Evolutionary conservation across 92 coral and sea anemone species (phyloP).

Genomic region (Siderastrea siderea): DNA sequence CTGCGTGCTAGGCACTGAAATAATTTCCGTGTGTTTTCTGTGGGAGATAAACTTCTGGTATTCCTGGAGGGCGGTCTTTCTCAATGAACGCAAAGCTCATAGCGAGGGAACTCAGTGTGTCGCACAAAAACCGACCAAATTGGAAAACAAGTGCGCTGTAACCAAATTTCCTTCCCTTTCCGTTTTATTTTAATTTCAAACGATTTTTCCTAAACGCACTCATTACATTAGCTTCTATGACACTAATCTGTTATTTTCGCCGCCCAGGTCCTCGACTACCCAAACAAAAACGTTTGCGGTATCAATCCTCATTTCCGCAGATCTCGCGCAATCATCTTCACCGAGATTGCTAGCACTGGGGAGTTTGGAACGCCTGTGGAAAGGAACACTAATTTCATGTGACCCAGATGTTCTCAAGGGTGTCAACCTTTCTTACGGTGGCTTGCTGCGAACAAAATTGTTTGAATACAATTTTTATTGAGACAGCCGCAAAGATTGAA

Average conservation of each 20-base stretch:
- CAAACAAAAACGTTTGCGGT: constrained; percentile 33
- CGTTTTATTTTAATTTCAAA: not conserved
- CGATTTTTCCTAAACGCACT: not conserved
- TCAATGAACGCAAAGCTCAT: constrained; percentile 30
- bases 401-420: constrained; percentile 56
- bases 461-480: constrained; percentile 95
- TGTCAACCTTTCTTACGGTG: constrained; percentile 38
- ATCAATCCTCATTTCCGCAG: constrained; percentile 26
- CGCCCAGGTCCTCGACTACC: constrained; percentile 21
- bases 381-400: constrained; percentile 21
- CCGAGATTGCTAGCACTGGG: constrained; percentile 5
- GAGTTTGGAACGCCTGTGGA: constrained; percentile 24
- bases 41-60: constrained; percentile 66
- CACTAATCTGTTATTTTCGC: constrained; percentile 22
- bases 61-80: constrained; percentile 60
- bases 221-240: constrained; percentile 14
- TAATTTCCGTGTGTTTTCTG: constrained; percentile 56
- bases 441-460: constrained; percentile 89
- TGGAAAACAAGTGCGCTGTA: not conserved
- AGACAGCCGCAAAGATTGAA: constrained; percentile 93
- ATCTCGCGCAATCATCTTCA: constrained; percentile 4
- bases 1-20: constrained; percentile 32
- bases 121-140: constrained; percentile 1
- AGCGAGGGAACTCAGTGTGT: constrained; percentile 50
- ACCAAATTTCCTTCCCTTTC: not conserved